Percentiles rank a stretch among this genome's conserved stretches.
Conservation (phyloP, 2,113 vertebrate genomes). For the Hippocampus guttulatus region DNA sequence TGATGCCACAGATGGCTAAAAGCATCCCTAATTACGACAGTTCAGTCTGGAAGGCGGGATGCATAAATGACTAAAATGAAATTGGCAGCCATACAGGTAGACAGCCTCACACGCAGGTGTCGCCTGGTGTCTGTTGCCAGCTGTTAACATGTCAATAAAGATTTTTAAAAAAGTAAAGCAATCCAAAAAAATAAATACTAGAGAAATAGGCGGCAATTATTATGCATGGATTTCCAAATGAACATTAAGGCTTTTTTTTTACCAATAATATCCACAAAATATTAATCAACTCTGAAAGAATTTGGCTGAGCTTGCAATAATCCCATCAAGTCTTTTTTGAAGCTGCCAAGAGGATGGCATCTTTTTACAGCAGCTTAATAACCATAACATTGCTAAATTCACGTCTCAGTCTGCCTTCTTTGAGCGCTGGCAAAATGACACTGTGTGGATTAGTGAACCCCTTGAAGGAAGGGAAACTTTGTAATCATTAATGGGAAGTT, state of each 20-base stretch:
- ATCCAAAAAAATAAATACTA: not conserved
- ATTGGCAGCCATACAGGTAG: constrained; percentile 52
- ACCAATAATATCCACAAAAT: constrained; percentile 24
- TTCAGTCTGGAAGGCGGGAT: constrained; percentile 57
- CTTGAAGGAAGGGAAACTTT: constrained; percentile 62
- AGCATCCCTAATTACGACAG: constrained; percentile 61
- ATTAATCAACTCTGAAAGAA: constrained; percentile 23
- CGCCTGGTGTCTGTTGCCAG: constrained; percentile 21
- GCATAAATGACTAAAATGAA: constrained; percentile 56
- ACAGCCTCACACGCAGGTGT: constrained; percentile 18
- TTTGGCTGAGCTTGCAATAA: constrained; percentile 24
- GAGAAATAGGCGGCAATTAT: constrained; percentile 15
- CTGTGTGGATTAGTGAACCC: constrained; percentile 59
- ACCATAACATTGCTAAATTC: constrained; percentile 43
- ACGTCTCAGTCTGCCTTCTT: constrained; percentile 62
- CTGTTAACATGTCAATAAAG: constrained; percentile 3
- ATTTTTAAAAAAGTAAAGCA: not conserved
- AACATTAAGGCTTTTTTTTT: constrained; percentile 7
- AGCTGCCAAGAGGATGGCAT: constrained; percentile 41
- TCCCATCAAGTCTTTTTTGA: constrained; percentile 49
- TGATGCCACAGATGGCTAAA: constrained; percentile 60
- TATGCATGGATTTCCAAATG: constrained; percentile 16
- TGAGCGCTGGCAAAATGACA: constrained; percentile 54
- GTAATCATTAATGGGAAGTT: constrained; percentile 65
- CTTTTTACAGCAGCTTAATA: constrained; percentile 43